A percentile compares a stretch with the other conserved stretches of the same genome.
Conservation (phyloP, 2,113 vertebrate genomes). For the Siphamia tubifer region DNA sequence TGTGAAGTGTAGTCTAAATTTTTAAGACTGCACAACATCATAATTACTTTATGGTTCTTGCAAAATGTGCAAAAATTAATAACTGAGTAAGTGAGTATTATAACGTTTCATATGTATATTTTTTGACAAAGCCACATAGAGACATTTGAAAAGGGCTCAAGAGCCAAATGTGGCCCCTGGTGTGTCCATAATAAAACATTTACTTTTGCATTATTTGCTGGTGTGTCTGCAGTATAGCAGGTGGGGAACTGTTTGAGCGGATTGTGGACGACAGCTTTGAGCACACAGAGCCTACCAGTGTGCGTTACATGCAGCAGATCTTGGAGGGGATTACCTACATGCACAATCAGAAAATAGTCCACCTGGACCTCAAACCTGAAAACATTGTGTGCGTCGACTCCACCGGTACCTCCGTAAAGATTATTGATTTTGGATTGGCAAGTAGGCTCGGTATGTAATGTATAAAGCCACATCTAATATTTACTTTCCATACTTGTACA, state of each 20-base stretch:
- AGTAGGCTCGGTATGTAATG: slow-evolving; percentile 83
- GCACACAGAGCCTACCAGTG: slow-evolving; percentile 88
- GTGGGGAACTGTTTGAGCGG: slow-evolving; percentile 94
- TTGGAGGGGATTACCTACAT: slow-evolving; percentile 89
- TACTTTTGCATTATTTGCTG: neutral
- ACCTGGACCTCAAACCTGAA: slow-evolving; percentile 96
- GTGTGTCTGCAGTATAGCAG: slow-evolving; percentile 83
- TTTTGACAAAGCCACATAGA: too few species aligned
- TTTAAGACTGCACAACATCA: too few species aligned
- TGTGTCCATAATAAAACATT: too few species aligned
- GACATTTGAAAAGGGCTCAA: too few species aligned
- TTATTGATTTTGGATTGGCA: slow-evolving; percentile 97
- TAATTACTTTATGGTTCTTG: too few species aligned
- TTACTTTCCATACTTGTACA: neutral
- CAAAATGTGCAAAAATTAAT: too few species aligned
- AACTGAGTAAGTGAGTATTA: too few species aligned
- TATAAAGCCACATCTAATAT: too few species aligned
- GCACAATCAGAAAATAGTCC: slow-evolving; percentile 91
- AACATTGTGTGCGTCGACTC: slow-evolving; percentile 92
- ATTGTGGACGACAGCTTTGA: slow-evolving; percentile 92
- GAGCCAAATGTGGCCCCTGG: too few species aligned
- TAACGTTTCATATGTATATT: too few species aligned
- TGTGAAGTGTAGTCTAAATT: too few species aligned
- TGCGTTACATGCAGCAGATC: slow-evolving; percentile 90
- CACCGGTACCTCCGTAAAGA: slow-evolving; percentile 90